Evolutionary conservation across 1,140 invertebrate species (phyloP).

Genomic region (fruit fly (Drosophila melanogaster)): DNA sequence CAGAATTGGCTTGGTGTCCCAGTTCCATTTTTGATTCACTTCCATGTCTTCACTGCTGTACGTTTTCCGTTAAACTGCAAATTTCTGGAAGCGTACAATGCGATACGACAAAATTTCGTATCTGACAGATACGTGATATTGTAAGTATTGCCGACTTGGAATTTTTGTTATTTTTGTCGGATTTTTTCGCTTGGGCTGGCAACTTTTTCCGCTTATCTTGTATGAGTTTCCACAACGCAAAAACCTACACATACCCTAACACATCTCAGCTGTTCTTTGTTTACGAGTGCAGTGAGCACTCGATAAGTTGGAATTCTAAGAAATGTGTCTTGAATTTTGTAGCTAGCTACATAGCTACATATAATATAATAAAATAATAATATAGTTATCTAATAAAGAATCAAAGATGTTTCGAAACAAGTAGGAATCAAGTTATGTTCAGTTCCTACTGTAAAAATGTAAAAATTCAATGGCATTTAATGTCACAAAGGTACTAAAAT

Average conservation of each 20-base stretch:
- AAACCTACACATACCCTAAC: conserved; percentile 16
- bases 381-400: too few relatives aligned
- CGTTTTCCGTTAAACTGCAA: conserved; percentile 10
- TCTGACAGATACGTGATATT: conserved; percentile 61
- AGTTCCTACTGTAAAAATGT: conserved; percentile 1
- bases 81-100: background rate
- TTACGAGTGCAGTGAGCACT: conserved; percentile 23
- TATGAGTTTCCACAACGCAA: conserved; percentile 32
- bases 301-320: too few relatives aligned
- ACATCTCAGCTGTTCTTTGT: conserved; percentile 44
- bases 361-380: too few relatives aligned
- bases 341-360: background rate
- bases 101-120: conserved; percentile 9
- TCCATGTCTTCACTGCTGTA: conserved; percentile 16
- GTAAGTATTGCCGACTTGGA: conserved; percentile 38
- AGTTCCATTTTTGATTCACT: conserved; percentile 4
- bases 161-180: conserved; percentile 15
- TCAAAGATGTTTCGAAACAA: too few relatives aligned
- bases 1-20: conserved; percentile 73
- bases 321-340: too few relatives aligned
- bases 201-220: conserved; percentile 44
- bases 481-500: conserved; percentile 21
- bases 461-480: conserved; percentile 10
- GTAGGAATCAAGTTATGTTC: background rate
- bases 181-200: conserved; percentile 31